phyloP scores from a whole-genome alignment of 35 echinoderm and acorn worm species.

The Nesometra sesokonis region DNA sequence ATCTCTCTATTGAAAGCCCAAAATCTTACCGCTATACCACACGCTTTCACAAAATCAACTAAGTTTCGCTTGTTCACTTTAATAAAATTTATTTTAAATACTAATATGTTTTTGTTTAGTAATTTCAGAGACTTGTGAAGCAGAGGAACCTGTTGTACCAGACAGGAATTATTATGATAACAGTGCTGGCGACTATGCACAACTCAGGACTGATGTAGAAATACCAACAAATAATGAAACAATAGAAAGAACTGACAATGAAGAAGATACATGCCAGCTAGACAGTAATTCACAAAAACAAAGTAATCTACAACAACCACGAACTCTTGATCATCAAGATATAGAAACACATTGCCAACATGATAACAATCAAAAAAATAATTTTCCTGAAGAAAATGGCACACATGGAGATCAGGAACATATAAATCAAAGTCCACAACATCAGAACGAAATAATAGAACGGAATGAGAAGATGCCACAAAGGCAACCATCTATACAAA shows the following conservation, averaged over 20 bases:
- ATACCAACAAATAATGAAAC: background rate
- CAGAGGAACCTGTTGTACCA: background rate
- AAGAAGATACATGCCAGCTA: background rate
- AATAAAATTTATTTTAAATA: too few relatives aligned
- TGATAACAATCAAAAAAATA: background rate
- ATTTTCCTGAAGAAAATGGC: background rate
- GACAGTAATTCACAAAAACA: too few relatives aligned
- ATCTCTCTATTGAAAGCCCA: too few relatives aligned
- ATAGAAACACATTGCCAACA: background rate
- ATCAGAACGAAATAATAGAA: background rate
- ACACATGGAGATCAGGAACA: background rate
- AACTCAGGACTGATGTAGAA: constrained; percentile 25
- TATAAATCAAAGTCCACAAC: background rate
- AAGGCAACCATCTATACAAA: too few relatives aligned
- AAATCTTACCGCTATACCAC: too few relatives aligned
- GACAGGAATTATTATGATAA: constrained; percentile 69
- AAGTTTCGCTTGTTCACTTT: too few relatives aligned
- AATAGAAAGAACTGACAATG: background rate
- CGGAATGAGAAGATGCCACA: too few relatives aligned
- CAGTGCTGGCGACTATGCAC: constrained; percentile 43
- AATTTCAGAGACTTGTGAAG: background rate
- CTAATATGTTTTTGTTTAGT: background rate
- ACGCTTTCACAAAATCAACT: too few relatives aligned
- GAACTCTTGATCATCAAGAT: too few relatives aligned
- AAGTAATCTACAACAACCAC: too few relatives aligned